phyloP scores from a whole-genome alignment of 2,797 vertebrate genomes.

The Lacerta viridis region DNA sequence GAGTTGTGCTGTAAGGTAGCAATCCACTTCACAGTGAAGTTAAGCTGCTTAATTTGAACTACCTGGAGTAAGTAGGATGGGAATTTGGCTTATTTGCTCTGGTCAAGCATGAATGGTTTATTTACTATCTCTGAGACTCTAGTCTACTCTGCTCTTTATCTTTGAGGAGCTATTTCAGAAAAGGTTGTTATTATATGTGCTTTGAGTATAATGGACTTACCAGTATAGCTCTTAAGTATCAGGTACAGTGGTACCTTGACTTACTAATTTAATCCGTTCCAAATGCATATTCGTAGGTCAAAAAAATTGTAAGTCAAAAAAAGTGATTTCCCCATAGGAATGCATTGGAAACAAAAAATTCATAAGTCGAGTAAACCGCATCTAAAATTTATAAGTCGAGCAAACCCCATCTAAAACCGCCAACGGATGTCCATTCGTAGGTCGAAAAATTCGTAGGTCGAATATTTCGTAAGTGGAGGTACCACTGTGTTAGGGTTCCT shows the following conservation, averaged over 20 bases:
- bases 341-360: too few relatives aligned
- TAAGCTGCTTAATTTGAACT: neutral
- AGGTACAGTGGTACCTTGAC: too few relatives aligned
- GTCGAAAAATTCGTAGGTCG: too few relatives aligned
- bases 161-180: neutral
- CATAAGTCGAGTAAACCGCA: too few relatives aligned
- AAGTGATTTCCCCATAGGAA: too few relatives aligned
- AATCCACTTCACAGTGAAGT: neutral
- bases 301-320: too few relatives aligned
- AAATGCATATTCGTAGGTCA: too few relatives aligned
- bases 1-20: neutral
- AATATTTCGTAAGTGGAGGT: too few relatives aligned
- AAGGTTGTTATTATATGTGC: neutral
- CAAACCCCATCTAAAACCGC: too few relatives aligned
- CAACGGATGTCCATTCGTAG: too few relatives aligned
- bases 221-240: neutral
- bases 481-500: neutral
- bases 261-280: too few relatives aligned
- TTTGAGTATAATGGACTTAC: neutral
- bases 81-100: neutral
- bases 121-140: conserved; percentile 45
- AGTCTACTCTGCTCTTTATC: neutral
- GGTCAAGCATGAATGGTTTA: neutral
- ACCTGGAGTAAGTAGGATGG: neutral
- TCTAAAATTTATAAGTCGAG: too few relatives aligned